Evolutionary conservation across 2,113 vertebrate genomes (phyloP).

Genomic region (Bujurquina vittata): DNA sequence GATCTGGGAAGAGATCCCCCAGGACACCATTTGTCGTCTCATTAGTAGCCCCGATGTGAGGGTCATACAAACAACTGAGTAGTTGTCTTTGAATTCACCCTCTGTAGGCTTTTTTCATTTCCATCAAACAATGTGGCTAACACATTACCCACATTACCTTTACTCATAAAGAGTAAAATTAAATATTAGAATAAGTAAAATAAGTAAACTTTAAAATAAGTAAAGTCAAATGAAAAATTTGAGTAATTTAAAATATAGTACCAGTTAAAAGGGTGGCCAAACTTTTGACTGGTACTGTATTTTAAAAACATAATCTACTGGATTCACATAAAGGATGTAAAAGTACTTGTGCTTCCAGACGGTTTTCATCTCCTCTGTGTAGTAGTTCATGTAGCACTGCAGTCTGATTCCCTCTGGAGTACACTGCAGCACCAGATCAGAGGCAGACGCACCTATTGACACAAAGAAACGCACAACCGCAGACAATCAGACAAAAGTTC

Average conservation of each 20-base stretch:
- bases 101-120: too few species aligned
- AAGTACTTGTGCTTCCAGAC: conserved; percentile 91
- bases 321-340: not conserved
- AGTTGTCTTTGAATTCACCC: too few species aligned
- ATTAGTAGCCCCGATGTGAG: too few species aligned
- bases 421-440: conserved; percentile 91
- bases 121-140: too few species aligned
- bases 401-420: conserved; percentile 95
- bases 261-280: too few species aligned
- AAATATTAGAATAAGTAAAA: not conserved
- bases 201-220: not conserved
- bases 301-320: too few species aligned
- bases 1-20: too few species aligned
- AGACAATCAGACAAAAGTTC: not conserved
- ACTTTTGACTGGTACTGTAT: too few species aligned
- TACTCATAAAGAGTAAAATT: not conserved
- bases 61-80: too few species aligned
- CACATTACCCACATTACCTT: not conserved
- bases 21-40: too few species aligned
- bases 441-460: conserved; percentile 88
- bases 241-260: not conserved
- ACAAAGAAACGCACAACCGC: not conserved
- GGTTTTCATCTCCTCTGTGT: conserved; percentile 94
- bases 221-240: not conserved
- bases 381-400: conserved; percentile 96